phyloP scores from a whole-genome alignment of 2,797 vertebrate species.

The Glossophaga mutica region DNA sequence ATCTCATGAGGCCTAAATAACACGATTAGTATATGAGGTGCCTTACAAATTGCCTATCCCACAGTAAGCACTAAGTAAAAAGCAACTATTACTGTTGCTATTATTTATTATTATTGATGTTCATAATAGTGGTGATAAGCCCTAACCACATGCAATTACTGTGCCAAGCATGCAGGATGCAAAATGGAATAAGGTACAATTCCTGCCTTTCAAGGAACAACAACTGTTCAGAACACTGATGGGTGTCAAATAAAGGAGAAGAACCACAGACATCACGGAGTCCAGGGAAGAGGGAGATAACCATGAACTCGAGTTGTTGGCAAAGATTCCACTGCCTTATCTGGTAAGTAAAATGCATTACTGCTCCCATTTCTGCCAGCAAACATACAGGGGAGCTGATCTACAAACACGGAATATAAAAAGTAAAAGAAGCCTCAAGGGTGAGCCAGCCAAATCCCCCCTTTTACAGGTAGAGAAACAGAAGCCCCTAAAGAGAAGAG shows the following conservation, averaged over 20 bases:
- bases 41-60: not conserved
- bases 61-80: not conserved
- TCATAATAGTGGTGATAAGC: not conserved
- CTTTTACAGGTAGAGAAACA: not conserved
- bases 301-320: not conserved
- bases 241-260: not conserved
- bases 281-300: not conserved
- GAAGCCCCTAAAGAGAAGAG: not conserved
- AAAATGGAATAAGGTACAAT: not conserved
- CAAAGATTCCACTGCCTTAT: not conserved
- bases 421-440: not conserved
- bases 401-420: not conserved
- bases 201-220: not conserved
- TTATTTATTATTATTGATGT: not conserved
- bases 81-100: not conserved
- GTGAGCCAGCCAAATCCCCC: not conserved
- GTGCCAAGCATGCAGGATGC: not conserved
- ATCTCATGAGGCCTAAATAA: not conserved
- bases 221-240: not conserved
- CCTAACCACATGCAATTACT: not conserved
- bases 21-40: not conserved
- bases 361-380: not conserved
- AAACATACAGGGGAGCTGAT: not conserved
- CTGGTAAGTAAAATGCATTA: not conserved
- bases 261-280: not conserved